Percentiles rank a stretch among this genome's conserved stretches.
phyloP scores from a whole-genome alignment of 2,113 vertebrate genomes.

The Pseudorectes ferrugineus region DNA sequence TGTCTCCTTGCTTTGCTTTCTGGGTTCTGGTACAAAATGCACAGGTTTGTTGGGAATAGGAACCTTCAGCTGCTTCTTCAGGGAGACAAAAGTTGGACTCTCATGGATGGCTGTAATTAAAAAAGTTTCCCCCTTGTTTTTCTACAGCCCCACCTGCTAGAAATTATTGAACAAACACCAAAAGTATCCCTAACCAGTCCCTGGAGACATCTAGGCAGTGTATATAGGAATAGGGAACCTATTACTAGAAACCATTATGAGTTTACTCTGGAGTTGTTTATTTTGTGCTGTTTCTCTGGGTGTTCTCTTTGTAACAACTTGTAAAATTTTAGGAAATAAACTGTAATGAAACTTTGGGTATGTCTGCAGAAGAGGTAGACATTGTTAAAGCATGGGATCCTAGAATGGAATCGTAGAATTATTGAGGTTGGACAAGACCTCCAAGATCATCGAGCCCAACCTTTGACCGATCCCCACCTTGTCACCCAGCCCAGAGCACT shows the following conservation, averaged over 20 bases:
- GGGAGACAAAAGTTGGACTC: neutral
- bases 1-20: neutral
- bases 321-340: neutral
- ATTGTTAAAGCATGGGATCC: neutral
- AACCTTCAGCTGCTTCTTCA: neutral
- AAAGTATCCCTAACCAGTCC: neutral
- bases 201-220: neutral
- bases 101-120: neutral
- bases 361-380: neutral
- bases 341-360: neutral
- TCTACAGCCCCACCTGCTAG: neutral
- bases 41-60: neutral
- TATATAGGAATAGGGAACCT: neutral
- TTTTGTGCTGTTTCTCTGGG: neutral
- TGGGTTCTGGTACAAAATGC: neutral
- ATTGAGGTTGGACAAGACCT: neutral
- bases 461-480: rapidly evolving
- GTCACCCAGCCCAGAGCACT: neutral
- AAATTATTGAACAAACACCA: neutral
- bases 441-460: neutral
- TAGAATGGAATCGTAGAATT: neutral
- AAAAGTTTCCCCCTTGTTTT: neutral
- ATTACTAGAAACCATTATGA: neutral
- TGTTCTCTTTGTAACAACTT: neutral
- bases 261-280: neutral